Evolutionary conservation across 2,113 vertebrate genomes (phyloP).

Genomic region (Dasypus novemcinctus): DNA sequence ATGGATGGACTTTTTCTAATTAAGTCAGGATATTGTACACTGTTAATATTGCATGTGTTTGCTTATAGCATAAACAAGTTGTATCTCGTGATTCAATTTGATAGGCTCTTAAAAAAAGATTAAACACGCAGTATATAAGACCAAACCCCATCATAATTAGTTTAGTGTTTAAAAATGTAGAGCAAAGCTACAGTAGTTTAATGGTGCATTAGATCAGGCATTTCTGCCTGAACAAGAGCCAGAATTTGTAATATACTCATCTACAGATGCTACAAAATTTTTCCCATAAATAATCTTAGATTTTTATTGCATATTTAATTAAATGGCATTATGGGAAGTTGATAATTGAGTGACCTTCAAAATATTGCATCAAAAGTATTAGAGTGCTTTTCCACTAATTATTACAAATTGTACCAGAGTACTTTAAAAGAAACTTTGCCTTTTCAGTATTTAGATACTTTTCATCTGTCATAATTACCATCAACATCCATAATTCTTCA

Average conservation of each 20-base stretch:
- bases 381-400: conserved; percentile 41
- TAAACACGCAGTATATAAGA: conserved; percentile 69
- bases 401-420: background rate
- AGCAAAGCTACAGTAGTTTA: conserved; percentile 75
- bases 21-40: conserved; percentile 50
- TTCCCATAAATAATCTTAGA: conserved; percentile 75
- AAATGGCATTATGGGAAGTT: conserved; percentile 48
- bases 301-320: conserved; percentile 69
- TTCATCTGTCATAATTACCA: conserved; percentile 69
- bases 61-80: conserved; percentile 73
- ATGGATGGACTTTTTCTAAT: conserved; percentile 56
- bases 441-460: conserved; percentile 71
- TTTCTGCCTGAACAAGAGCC: conserved; percentile 48
- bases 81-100: conserved; percentile 76
- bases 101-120: conserved; percentile 69
- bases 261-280: conserved; percentile 61
- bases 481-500: conserved; percentile 69
- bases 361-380: conserved; percentile 65
- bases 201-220: conserved; percentile 75
- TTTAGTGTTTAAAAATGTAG: conserved; percentile 77
- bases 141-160: conserved; percentile 76
- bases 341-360: conserved; percentile 77
- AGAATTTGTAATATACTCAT: conserved; percentile 70
- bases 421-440: conserved; percentile 43
- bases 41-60: conserved; percentile 74